Evolutionary conservation across 2,113 vertebrate genomes (phyloP).

Genomic region (Gracilinanus agilis): DNA sequence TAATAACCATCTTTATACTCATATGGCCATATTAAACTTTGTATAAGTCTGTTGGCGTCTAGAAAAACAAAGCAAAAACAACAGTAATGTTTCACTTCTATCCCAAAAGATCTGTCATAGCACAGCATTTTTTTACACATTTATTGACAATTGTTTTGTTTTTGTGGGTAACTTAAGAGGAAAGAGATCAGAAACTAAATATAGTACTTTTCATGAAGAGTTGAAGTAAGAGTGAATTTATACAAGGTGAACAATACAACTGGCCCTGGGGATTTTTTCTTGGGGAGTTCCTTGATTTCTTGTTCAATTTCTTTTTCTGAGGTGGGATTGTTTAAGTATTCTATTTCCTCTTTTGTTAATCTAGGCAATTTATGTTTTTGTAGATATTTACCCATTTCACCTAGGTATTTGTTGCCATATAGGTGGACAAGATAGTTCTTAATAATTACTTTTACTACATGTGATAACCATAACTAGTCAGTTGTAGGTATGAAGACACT

Average conservation of each 20-base stretch:
- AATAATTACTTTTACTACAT: no score
- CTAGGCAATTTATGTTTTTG: no score
- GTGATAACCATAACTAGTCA: background rate
- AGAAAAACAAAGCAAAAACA: conserved; percentile 25
- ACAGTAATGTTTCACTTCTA: background rate
- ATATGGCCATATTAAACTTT: conserved; percentile 39
- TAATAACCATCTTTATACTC: background rate
- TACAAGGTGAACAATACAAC: background rate
- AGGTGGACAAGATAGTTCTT: no score
- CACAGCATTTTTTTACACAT: conserved; percentile 50
- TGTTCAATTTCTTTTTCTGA: no score
- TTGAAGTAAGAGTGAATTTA: background rate
- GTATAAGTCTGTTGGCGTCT: conserved; percentile 32
- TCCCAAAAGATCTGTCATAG: conserved; percentile 32
- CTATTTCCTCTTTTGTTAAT: no score
- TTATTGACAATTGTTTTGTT: conserved; percentile 43
- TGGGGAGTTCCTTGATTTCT: no score
- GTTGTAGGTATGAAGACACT: background rate
- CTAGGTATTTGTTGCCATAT: no score
- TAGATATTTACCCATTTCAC: no score
- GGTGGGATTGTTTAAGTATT: no score
- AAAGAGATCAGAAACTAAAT: conserved; percentile 25
- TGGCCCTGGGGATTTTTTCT: no score
- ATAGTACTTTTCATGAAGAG: background rate
- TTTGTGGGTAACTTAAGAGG: conserved; percentile 34